Evolutionary conservation across 2,888 invertebrate species (phyloP), one percentile per base, ranked within the genome.

Genomic region (Nasonovia ribisnigri): DNA sequence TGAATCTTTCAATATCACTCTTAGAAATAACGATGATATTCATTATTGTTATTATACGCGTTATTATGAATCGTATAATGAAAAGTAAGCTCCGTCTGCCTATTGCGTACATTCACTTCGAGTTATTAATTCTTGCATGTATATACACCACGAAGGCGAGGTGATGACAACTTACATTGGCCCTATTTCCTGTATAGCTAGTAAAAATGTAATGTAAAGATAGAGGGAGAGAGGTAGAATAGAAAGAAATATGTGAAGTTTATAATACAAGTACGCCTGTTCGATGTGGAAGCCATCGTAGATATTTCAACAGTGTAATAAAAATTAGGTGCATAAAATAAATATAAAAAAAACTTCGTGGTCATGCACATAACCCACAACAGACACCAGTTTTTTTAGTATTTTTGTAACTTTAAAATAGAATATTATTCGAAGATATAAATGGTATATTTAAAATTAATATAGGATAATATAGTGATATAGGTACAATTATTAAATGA

Each of bases 121-220:
- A 92, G 92, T 88, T 92, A 92, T 92, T 92, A 92, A 92, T 92
- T 92, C 92, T 88, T 93, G 48, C 10, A 16, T 86, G 54, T 93
- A 84, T 93, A 89, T 46, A 84, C 84, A 87, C 67, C 57, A 93
- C 48, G 93, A 93, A 60, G 48, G 93, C 84, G 89, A 93, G 93
- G 93, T 90, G 93, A 93, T 93, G 93, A 93, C 93, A 93, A 93
- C 93, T 93, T 86, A 77, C 89, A 93, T 93, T 93, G 93, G 93
- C 90, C 93, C 89, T 93, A 90, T 93, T 93, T 93, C 93, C 93
- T 93, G 93, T 93, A 77, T 26, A 67, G 42, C 57, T 92, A 88
- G 92, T 92, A 92, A 92, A 92, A 92, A 88, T 92, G 88, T 90
- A 88, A 77, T 92, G 92, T 91, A 51, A 88, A 77, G 60, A 92